These are phyloP conservation scores for Gnathonemus echidnorhynchus DNA, from an alignment of 2,113 vertebrate genomes.

Conservation along the genomic window DNA sequence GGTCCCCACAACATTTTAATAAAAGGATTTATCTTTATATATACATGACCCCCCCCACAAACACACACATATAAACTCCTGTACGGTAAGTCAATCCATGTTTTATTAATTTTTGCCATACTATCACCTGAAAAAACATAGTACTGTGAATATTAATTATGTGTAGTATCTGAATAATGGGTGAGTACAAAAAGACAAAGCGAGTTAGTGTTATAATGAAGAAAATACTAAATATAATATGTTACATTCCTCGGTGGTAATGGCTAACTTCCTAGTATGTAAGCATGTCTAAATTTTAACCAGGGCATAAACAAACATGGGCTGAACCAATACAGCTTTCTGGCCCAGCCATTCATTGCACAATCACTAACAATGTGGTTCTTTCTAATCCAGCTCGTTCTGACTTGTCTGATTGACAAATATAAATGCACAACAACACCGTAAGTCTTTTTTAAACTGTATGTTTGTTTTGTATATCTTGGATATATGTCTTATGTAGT, in stretches of 20 bases:
- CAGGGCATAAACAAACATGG: conserved; percentile 52
- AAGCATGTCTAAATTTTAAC: conserved; percentile 52
- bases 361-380: conserved; percentile 45
- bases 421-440: conserved; percentile 35
- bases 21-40: not conserved
- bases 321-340: conserved; percentile 48
- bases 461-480: not conserved
- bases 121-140: not conserved
- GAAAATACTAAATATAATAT: not conserved
- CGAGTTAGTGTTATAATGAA: not conserved
- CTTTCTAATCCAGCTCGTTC: conserved; percentile 34
- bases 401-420: conserved; percentile 37
- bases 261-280: not conserved
- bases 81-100: not conserved
- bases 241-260: not conserved
- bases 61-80: not conserved
- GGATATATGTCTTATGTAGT: not conserved
- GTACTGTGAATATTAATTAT: not conserved
- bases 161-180: not conserved
- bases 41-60: no score
- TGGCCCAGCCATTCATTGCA: conserved; percentile 1
- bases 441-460: conserved; percentile 41
- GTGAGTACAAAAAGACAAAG: not conserved
- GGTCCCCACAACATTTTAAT: not conserved
- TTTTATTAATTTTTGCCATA: not conserved